phyloP scores from a whole-genome alignment of 2,888 invertebrate species.

The Morpho deidamia region DNA sequence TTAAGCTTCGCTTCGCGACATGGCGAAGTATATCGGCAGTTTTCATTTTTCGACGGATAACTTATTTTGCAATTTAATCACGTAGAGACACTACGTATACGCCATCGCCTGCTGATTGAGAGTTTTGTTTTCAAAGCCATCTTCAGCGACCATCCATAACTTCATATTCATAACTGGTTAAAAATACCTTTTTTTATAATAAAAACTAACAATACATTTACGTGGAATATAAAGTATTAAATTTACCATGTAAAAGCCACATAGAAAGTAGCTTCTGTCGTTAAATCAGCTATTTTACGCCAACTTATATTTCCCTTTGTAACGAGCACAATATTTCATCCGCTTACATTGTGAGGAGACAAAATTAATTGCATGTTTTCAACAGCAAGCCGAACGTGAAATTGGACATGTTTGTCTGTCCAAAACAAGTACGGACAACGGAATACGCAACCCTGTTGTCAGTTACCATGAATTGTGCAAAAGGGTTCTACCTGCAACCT shows the following conservation, averaged over 20 bases:
- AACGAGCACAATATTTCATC: slow-evolving; percentile 45
- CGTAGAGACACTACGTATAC: too few species aligned
- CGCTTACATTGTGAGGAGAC: slow-evolving; percentile 53
- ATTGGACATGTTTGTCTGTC: slow-evolving; percentile 62
- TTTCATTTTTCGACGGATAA: too few species aligned
- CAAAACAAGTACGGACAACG: slow-evolving; percentile 46
- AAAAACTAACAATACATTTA: too few species aligned
- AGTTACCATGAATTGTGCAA: slow-evolving; percentile 70
- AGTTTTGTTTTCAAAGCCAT: too few species aligned
- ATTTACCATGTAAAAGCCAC: slow-evolving; percentile 6
- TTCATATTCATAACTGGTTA: too few species aligned
- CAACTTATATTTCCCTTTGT: slow-evolving; percentile 32
- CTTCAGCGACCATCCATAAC: too few species aligned
- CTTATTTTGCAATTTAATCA: too few species aligned
- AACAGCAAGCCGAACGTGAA: slow-evolving; percentile 64
- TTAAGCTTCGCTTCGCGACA: too few species aligned
- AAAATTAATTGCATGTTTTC: slow-evolving; percentile 67
- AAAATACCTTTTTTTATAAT: too few species aligned
- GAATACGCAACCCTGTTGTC: slow-evolving; percentile 34
- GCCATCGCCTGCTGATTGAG: too few species aligned
- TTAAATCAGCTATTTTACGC: slow-evolving; percentile 55
- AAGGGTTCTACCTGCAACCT: slow-evolving; percentile 68
- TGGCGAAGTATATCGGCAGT: too few species aligned
- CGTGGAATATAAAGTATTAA: too few species aligned
- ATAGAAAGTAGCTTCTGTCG: slow-evolving; percentile 12